A percentile compares a stretch with the other conserved stretches of the same genome.
These are phyloP conservation scores for Drosophila takahashii DNA, from an alignment of 1,140 invertebrate genomes.

Conservation along the genomic window DNA sequence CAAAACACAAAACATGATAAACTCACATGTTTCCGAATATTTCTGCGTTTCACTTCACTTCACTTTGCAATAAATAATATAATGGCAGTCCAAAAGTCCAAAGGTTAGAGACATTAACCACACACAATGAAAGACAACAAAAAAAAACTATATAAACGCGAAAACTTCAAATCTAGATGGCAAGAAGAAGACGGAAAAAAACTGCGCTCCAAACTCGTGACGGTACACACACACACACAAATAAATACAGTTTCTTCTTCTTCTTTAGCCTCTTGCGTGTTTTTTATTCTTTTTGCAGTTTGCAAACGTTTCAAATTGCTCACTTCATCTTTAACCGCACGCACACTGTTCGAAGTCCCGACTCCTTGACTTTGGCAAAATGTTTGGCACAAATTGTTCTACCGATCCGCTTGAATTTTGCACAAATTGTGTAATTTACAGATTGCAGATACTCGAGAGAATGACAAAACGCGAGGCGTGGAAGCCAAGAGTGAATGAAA, in stretches of 20 bases:
- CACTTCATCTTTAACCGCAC: constrained; percentile 15
- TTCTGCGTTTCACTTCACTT: constrained; percentile 64
- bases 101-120: constrained; percentile 68
- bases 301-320: constrained; percentile 14
- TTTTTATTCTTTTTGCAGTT: constrained; percentile 32
- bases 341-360: constrained; percentile 18
- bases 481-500: constrained; percentile 57
- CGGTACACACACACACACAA: constrained; percentile 50
- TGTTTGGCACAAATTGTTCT: constrained; percentile 26
- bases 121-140: constrained; percentile 8
- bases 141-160: constrained; percentile 39
- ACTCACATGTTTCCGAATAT: constrained; percentile 65
- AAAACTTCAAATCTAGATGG: constrained; percentile 64
- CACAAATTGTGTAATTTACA: constrained; percentile 78
- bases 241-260: constrained; percentile 36
- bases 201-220: constrained; percentile 76
- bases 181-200: constrained; percentile 35
- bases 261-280: constrained; percentile 18
- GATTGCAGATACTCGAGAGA: constrained; percentile 70
- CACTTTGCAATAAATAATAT: constrained; percentile 39
- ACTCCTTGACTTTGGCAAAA: constrained; percentile 60
- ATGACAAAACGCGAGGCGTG: constrained; percentile 31
- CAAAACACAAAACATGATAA: constrained; percentile 21
- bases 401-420: constrained; percentile 49
- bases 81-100: constrained; percentile 56